phyloP scores from a whole-genome alignment of 2,797 vertebrate genomes.

The Myiotriccus ornatus region DNA sequence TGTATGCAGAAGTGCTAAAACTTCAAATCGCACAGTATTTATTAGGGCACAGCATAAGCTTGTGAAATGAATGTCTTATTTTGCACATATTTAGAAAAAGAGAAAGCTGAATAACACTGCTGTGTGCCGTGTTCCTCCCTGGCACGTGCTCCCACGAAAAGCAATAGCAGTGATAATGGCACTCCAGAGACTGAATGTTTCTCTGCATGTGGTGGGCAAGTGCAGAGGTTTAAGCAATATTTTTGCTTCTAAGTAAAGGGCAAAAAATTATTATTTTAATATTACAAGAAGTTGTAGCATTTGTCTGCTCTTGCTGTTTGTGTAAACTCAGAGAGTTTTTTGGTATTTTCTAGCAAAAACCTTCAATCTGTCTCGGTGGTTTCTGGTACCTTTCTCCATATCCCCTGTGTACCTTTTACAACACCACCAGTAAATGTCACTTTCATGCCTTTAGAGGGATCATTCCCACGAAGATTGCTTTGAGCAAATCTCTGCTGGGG shows the following conservation, averaged over 20 bases:
- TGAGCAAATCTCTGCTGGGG: background rate
- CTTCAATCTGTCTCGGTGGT: background rate
- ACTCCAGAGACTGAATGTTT: background rate
- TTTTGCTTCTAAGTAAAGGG: background rate
- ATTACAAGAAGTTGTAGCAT: background rate
- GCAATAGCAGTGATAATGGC: background rate
- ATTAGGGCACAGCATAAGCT: background rate
- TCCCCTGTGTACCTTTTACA: background rate
- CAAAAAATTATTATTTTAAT: background rate
- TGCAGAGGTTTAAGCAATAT: background rate
- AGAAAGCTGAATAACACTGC: background rate
- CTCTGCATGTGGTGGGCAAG: background rate
- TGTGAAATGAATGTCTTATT: conserved; percentile 1
- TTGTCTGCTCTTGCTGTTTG: background rate
- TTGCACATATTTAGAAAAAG: background rate
- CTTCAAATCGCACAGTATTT: background rate
- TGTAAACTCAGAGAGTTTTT: background rate
- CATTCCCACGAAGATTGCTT: background rate
- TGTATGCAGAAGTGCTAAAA: background rate
- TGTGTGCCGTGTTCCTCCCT: background rate
- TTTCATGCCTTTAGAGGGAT: background rate
- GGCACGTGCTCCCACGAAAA: background rate
- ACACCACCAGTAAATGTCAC: background rate
- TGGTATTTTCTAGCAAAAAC: background rate
- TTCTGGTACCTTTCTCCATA: background rate